These are phyloP conservation scores for Platynereis dumerilii DNA, from an alignment of 2,888 invertebrate species.

Conservation along the genomic window DNA sequence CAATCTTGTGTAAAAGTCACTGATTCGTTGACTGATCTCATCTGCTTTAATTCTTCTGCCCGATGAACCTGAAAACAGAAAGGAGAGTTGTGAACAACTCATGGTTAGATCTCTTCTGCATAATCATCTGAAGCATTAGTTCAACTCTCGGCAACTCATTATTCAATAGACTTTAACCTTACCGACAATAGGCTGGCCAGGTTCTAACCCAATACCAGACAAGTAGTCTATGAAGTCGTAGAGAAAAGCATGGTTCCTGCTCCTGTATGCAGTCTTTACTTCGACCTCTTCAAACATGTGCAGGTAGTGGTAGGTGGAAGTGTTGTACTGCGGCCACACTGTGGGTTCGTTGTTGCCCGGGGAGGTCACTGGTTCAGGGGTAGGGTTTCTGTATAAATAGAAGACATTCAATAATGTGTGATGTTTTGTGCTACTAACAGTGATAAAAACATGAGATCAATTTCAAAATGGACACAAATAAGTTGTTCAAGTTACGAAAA, in stretches of 20 bases:
- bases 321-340: constrained; percentile 20
- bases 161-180: no score
- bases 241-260: constrained; percentile 8
- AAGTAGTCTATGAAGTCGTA: constrained; percentile 11
- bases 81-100: no score
- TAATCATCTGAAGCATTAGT: no score
- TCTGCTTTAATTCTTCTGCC: no score
- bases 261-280: constrained; percentile 11
- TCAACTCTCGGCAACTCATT: no score
- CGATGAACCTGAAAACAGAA: no score
- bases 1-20: no score
- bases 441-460: no score
- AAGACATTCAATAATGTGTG: background rate
- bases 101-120: no score
- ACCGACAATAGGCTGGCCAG: background rate
- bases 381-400: constrained; percentile 28
- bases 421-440: background rate
- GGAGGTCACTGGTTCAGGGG: constrained; percentile 24
- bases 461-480: no score
- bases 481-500: no score
- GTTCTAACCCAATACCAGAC: background rate
- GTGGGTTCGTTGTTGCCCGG: constrained; percentile 23
- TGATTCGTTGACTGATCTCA: no score
- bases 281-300: constrained; percentile 4
- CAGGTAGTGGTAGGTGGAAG: constrained; percentile 16